phyloP scores from a whole-genome alignment of 2,888 invertebrate species.

The Nomada ferruginata region DNA sequence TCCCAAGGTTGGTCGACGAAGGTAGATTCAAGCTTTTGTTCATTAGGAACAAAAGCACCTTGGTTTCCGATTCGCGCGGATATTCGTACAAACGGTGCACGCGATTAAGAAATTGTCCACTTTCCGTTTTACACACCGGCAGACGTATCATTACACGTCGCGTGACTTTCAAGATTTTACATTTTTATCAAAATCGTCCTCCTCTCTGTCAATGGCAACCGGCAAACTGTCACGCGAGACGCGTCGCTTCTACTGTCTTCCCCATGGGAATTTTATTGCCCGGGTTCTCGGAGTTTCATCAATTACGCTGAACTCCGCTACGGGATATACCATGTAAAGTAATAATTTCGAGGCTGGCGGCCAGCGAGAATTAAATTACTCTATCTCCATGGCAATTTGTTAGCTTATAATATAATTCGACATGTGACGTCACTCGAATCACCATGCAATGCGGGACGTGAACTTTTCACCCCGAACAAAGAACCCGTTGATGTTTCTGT shows the following conservation, averaged over 20 bases:
- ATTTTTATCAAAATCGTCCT: constrained; percentile 33
- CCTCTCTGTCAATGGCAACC: constrained; percentile 5
- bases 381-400: constrained; percentile 50
- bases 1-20: constrained; percentile 1
- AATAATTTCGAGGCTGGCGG: constrained; percentile 56
- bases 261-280: constrained; percentile 45
- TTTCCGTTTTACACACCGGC: constrained; percentile 6
- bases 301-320: constrained; percentile 29
- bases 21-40: constrained; percentile 6
- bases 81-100: constrained; percentile 16
- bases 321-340: constrained; percentile 30
- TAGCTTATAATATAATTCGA: constrained; percentile 51
- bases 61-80: background rate
- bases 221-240: constrained; percentile 46
- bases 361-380: constrained; percentile 62
- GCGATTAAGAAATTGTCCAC: constrained; percentile 34
- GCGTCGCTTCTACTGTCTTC: background rate
- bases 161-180: constrained; percentile 27
- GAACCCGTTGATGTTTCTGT: constrained; percentile 32
- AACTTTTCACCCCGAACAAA: constrained; percentile 27
- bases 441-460: constrained; percentile 34
- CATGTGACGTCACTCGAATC: constrained; percentile 32
- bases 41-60: constrained; percentile 11
- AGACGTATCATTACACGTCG: constrained; percentile 31
- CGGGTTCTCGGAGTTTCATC: constrained; percentile 60